These are phyloP conservation scores for Anser cygnoides DNA, from an alignment of 2,113 vertebrate species.

Conservation along the genomic window DNA sequence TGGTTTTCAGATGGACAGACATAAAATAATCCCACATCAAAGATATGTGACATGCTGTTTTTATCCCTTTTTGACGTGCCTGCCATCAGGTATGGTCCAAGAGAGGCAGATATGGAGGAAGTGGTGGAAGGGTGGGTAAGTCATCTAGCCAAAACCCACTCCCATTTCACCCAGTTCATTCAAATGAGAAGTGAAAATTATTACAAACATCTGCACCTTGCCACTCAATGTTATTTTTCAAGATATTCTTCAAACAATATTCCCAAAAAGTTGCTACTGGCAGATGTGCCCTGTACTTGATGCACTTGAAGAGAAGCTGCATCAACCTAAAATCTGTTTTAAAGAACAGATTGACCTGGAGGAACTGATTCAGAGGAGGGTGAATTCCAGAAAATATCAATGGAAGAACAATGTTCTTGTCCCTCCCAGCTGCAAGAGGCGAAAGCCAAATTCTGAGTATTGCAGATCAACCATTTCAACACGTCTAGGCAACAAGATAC, in stretches of 20 bases:
- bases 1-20: neutral
- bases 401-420: neutral
- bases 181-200: neutral
- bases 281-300: neutral
- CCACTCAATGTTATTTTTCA: neutral
- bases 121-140: neutral
- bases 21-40: neutral
- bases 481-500: neutral
- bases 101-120: neutral
- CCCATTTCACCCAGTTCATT: neutral
- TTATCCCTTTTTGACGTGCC: neutral
- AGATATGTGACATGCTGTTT: neutral
- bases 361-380: neutral
- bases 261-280: neutral
- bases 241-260: neutral
- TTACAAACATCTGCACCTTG: neutral
- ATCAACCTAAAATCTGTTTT: neutral
- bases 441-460: neutral
- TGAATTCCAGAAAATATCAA: neutral
- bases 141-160: neutral
- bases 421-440: neutral
- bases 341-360: neutral
- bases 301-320: neutral
- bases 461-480: neutral
- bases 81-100: neutral